Percentiles rank a stretch among this genome's conserved stretches.
Evolutionary conservation across 2,888 invertebrate species (phyloP).

Genomic region (Tetranychus piercei): DNA sequence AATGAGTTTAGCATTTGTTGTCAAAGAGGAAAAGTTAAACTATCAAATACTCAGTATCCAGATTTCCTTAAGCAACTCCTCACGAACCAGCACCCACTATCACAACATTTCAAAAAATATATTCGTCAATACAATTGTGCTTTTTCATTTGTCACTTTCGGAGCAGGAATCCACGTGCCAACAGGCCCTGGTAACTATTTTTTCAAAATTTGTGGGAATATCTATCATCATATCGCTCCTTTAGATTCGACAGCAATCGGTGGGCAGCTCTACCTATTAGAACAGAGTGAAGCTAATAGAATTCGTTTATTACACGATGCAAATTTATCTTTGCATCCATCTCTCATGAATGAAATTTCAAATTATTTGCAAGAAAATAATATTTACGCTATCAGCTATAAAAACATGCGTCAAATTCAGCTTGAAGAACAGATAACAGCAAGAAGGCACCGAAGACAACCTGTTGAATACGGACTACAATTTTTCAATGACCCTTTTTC

Average conservation of each 20-base stretch:
- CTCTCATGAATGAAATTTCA: neutral
- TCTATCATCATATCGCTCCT: neutral
- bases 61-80: too few species aligned
- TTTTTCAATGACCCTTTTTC: conserved; percentile 6
- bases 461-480: neutral
- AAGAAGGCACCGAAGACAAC: neutral
- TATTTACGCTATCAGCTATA: neutral
- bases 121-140: neutral
- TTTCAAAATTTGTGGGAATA: neutral
- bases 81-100: neutral
- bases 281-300: neutral
- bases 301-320: neutral
- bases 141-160: neutral
- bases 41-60: too few species aligned
- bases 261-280: neutral
- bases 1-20: too few species aligned
- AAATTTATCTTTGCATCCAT: neutral
- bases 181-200: neutral
- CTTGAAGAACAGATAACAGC: neutral
- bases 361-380: neutral
- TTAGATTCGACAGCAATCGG: neutral
- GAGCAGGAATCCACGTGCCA: neutral
- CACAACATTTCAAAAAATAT: neutral
- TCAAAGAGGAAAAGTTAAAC: too few species aligned
- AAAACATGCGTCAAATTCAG: neutral